Conservation (phyloP, 2,888 invertebrate genomes). For the Chironomus riparius region DNA sequence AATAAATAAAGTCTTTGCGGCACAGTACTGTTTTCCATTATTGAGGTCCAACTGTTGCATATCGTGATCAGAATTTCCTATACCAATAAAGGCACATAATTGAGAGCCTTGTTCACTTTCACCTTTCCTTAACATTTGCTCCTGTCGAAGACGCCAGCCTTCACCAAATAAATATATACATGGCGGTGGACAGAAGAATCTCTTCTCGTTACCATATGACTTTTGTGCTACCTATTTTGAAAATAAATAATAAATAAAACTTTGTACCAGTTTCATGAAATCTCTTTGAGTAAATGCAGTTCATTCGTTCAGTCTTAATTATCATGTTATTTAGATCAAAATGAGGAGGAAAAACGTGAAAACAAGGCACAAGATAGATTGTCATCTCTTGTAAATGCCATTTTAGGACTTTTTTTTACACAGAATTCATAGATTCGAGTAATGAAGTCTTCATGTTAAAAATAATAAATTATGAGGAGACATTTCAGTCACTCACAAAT, state of each 20-base stretch:
- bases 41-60: slow-evolving; percentile 98
- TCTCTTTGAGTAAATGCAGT: neutral
- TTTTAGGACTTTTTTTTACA: too few relatives aligned
- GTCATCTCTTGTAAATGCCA: too few relatives aligned
- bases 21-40: slow-evolving; percentile 97
- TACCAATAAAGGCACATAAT: slow-evolving; percentile 98
- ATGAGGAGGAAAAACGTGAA: too few relatives aligned
- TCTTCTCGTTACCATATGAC: slow-evolving; percentile 98
- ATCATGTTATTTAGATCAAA: too few relatives aligned
- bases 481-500: too few relatives aligned
- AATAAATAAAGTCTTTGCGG: slow-evolving; percentile 97
- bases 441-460: too few relatives aligned
- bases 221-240: slow-evolving; percentile 82
- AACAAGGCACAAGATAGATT: too few relatives aligned
- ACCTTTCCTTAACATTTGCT: slow-evolving; percentile 84
- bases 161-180: slow-evolving; percentile 98
- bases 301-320: neutral
- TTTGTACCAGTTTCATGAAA: neutral
- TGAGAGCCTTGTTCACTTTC: slow-evolving; percentile 85
- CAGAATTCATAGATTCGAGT: too few relatives aligned
- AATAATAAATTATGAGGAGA: too few relatives aligned
- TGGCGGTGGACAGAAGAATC: slow-evolving; percentile 99
- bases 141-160: slow-evolving; percentile 93
- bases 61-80: slow-evolving; percentile 96
- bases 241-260: neutral